Evolutionary conservation across 2,797 vertebrate species (phyloP).

Genomic region (Sandelia bainsii): DNA sequence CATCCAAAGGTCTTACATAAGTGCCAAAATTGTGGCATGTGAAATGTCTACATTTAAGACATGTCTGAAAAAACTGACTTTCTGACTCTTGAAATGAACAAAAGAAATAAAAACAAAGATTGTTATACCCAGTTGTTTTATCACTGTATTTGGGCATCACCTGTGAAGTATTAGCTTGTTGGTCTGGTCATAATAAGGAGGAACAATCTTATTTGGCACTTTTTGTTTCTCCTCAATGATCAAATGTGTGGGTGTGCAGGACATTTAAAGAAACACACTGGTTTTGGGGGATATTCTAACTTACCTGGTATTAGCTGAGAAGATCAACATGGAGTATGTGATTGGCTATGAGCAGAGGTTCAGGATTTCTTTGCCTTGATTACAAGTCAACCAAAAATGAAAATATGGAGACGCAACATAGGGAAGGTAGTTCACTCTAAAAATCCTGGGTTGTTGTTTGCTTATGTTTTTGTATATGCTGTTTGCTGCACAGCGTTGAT

Average conservation of each 20-base stretch:
- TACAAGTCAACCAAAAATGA: neutral
- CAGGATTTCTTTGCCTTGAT: neutral
- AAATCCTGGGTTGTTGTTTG: neutral
- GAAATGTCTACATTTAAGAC: neutral
- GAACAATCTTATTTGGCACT: neutral
- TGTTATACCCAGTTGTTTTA: neutral
- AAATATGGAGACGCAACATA: conserved; percentile 6
- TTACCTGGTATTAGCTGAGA: neutral
- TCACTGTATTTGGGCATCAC: neutral
- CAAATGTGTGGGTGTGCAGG: no score
- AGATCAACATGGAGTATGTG: neutral
- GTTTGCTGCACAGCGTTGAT: no score
- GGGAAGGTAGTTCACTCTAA: neutral
- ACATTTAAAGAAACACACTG: neutral
- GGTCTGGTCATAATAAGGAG: neutral
- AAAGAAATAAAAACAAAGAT: neutral
- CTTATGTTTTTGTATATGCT: neutral
- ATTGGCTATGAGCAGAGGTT: no score
- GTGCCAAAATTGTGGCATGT: neutral
- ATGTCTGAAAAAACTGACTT: neutral
- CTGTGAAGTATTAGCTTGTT: neutral
- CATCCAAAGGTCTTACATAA: neutral
- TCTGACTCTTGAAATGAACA: neutral
- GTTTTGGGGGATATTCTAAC: neutral
- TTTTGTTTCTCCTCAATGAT: neutral